phyloP scores from a whole-genome alignment of 2,797 vertebrate species.

The Alfaro cultratus region DNA sequence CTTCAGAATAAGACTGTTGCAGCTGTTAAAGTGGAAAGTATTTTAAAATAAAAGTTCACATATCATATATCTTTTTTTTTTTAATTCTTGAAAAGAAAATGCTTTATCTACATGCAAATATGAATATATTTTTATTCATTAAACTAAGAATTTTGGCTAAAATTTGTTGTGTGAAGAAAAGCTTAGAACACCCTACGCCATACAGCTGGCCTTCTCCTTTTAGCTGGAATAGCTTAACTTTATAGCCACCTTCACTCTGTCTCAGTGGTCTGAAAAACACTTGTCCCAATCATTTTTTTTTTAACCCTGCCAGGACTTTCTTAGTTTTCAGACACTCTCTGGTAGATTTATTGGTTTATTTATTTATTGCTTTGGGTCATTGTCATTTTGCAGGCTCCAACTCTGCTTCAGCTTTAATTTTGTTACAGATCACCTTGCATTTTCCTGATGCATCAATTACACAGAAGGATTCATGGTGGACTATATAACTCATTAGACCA shows the following conservation, averaged over 20 bases:
- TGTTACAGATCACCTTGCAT: not conserved
- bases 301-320: not conserved
- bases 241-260: no score
- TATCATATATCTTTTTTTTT: not conserved
- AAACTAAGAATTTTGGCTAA: not conserved
- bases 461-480: not conserved
- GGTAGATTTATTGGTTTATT: not conserved
- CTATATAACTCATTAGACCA: not conserved
- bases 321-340: not conserved
- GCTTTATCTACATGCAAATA: not conserved
- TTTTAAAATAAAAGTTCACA: not conserved
- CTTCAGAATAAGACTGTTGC: not conserved
- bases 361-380: not conserved
- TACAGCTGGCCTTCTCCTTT: not conserved
- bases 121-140: not conserved
- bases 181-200: accelerated
- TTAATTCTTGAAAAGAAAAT: not conserved
- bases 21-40: not conserved
- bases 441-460: not conserved
- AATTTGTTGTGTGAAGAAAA: not conserved
- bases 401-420: not conserved
- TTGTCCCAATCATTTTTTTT: not conserved
- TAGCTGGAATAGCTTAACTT: not conserved
- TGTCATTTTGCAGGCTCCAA: not conserved
- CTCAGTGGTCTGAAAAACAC: not conserved